Evolutionary conservation across 2,797 vertebrate species (phyloP).

Genomic region (Schizopygopsis malacanthus): DNA sequence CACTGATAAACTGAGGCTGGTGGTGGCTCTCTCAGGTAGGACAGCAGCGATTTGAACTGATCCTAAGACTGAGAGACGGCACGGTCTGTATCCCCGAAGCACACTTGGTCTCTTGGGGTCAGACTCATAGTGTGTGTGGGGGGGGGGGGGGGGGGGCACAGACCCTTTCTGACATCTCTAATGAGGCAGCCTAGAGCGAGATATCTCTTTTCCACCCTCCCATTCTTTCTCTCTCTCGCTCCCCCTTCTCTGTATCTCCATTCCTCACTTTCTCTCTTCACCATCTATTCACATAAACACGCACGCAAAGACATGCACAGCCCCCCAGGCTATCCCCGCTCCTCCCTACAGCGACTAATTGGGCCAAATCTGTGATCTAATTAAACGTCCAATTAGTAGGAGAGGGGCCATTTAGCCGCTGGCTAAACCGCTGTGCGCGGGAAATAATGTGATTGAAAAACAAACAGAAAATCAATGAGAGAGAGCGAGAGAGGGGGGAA

Average conservation of each 20-base stretch:
- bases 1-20: slow-evolving; percentile 39
- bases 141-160: slow-evolving; percentile 48
- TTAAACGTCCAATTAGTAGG: slow-evolving; percentile 88
- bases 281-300: slow-evolving; percentile 40
- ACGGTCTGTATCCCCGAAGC: slow-evolving; percentile 1
- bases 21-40: slow-evolving; percentile 28
- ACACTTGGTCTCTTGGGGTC: slow-evolving; percentile 38
- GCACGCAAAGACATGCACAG: slow-evolving; percentile 26
- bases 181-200: slow-evolving; percentile 74
- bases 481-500: slow-evolving; percentile 62
- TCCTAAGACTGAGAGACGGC: background rate
- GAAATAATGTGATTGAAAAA: slow-evolving; percentile 85
- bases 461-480: slow-evolving; percentile 85
- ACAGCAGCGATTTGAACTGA: slow-evolving; percentile 43
- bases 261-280: slow-evolving; percentile 7
- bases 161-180: slow-evolving; percentile 76
- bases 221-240: slow-evolving; percentile 7
- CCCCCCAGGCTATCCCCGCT: slow-evolving; percentile 66
- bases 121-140: background rate
- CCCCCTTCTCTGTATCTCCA: background rate
- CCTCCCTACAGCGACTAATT: slow-evolving; percentile 81
- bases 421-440: slow-evolving; percentile 78
- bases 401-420: slow-evolving; percentile 82
- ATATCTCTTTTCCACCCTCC: slow-evolving; percentile 36
- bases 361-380: slow-evolving; percentile 88